Conservation (phyloP, 1,140 invertebrate genomes). For the Cotesia vestalis region DNA sequence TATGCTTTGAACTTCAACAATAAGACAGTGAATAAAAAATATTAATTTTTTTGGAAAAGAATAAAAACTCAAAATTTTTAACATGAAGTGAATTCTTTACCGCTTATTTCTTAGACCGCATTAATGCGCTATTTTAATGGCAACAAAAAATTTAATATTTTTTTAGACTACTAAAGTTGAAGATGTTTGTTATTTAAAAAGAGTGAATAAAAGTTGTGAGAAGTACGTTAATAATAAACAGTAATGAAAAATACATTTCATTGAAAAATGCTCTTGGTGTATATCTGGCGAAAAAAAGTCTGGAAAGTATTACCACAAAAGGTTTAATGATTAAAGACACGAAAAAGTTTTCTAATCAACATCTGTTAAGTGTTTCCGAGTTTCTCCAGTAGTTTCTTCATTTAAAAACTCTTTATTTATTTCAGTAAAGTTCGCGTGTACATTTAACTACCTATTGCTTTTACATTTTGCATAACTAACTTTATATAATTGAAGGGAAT, state of each 20-base stretch:
- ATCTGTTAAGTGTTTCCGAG: slow-evolving; percentile 14
- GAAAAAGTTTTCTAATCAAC: slow-evolving; percentile 27
- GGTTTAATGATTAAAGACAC: slow-evolving; percentile 15
- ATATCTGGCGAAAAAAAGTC: not conserved
- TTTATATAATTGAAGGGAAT: slow-evolving; percentile 25
- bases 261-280: not conserved
- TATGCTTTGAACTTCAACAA: too few relatives aligned
- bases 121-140: too few relatives aligned
- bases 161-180: too few relatives aligned
- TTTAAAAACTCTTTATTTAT: not conserved
- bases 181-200: too few relatives aligned
- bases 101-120: too few relatives aligned
- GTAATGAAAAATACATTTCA: not conserved
- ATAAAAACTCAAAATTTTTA: too few relatives aligned
- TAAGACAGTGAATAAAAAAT: too few relatives aligned
- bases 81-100: too few relatives aligned
- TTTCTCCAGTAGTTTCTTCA: not conserved
- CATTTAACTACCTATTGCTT: slow-evolving; percentile 25
- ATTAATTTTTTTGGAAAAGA: too few relatives aligned
- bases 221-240: not conserved
- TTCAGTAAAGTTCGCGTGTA: not conserved
- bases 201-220: too few relatives aligned
- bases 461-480: slow-evolving; percentile 23
- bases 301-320: slow-evolving; percentile 11
- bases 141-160: too few relatives aligned